These are phyloP conservation scores for Thunnus thynnus DNA, from an alignment of 2,113 vertebrate species.

Conservation along the genomic window DNA sequence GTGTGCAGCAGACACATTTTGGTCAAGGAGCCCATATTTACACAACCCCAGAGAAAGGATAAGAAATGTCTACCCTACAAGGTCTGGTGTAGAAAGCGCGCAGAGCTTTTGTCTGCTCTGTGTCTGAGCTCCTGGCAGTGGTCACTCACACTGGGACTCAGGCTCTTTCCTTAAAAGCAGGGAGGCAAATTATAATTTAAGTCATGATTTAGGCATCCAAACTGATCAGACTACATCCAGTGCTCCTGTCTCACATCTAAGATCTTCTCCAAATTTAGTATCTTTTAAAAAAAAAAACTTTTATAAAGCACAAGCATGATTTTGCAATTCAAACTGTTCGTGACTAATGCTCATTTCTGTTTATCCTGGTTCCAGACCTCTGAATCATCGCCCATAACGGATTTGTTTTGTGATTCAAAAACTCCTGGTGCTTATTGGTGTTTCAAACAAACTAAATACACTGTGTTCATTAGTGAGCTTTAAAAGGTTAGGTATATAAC, in stretches of 20 bases:
- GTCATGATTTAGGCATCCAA: too few relatives aligned
- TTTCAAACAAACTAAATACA: too few relatives aligned
- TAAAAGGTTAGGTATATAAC: too few relatives aligned
- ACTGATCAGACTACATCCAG: neutral
- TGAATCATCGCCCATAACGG: neutral
- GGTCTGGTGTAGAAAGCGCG: conserved; percentile 43
- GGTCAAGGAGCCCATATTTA: conserved; percentile 62
- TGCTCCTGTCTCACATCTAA: too few relatives aligned
- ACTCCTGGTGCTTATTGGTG: too few relatives aligned
- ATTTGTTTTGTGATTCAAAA: neutral
- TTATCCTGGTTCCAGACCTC: too few relatives aligned
- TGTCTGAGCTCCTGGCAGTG: conserved; percentile 29
- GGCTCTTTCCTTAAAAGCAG: neutral
- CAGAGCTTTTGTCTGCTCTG: conserved; percentile 23
- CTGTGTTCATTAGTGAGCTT: too few relatives aligned
- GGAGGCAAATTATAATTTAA: neutral
- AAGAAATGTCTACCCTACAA: conserved; percentile 68
- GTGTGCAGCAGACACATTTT: conserved; percentile 40
- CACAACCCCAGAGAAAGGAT: conserved; percentile 52
- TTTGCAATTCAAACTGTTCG: neutral
- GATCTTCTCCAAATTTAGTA: neutral
- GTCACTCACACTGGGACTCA: conserved; percentile 25
- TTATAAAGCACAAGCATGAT: too few relatives aligned
- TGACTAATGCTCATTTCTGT: neutral
- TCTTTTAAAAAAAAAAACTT: too few relatives aligned